Percentiles rank a stretch among this genome's conserved stretches.
Evolutionary conservation across 37 sponge, comb jelly and placozoan genomes (phyloP).

Genomic region (Halichondria panicea): DNA sequence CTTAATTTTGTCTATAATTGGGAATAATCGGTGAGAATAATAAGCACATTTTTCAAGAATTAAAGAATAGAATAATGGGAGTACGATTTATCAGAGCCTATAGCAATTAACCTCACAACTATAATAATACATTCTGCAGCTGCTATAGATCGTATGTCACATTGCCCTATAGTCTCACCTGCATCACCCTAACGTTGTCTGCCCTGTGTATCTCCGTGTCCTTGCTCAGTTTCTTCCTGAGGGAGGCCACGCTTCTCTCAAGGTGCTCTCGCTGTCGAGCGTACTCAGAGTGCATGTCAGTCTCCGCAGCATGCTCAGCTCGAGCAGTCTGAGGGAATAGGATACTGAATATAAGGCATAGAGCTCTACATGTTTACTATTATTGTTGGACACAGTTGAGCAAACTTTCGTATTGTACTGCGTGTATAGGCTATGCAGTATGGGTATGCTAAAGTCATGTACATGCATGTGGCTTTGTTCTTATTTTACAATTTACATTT

Average conservation of each 20-base stretch:
- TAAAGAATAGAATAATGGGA: too few species aligned
- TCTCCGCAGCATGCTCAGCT: constrained; percentile 69
- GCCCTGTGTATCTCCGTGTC: constrained; percentile 91
- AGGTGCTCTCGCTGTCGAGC: constrained; percentile 90
- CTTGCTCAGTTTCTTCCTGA: constrained; percentile 93
- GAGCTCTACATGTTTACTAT: too few species aligned
- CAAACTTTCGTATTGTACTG: background rate
- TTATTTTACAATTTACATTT: background rate
- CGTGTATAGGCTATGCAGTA: background rate
- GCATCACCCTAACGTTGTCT: constrained; percentile 94
- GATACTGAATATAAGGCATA: background rate
- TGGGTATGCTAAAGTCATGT: background rate
- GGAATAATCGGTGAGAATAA: too few species aligned
- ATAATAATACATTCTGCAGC: too few species aligned
- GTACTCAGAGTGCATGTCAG: constrained; percentile 90
- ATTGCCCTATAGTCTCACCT: constrained; percentile 87
- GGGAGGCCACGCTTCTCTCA: constrained; percentile 93
- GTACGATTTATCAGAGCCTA: too few species aligned
- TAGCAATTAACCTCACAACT: too few species aligned
- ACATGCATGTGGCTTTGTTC: background rate
- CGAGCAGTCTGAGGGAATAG: constrained; percentile 36
- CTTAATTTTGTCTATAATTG: too few species aligned
- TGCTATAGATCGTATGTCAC: too few species aligned
- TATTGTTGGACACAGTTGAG: too few species aligned
- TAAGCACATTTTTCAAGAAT: too few species aligned